These are phyloP conservation scores for Lucilia sericata DNA, from an alignment of 1,140 invertebrate genomes.

Conservation along the genomic window DNA sequence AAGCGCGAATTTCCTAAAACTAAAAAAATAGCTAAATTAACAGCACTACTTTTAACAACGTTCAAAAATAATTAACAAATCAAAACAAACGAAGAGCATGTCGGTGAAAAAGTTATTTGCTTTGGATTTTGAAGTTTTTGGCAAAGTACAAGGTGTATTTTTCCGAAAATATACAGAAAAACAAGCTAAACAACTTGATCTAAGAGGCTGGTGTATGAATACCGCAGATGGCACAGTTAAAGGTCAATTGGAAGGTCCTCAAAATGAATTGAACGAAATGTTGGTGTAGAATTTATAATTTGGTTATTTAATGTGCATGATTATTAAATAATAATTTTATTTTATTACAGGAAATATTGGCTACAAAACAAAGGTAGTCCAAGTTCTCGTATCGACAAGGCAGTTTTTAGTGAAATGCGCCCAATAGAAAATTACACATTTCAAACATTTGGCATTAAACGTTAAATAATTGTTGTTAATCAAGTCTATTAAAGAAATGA, in stretches of 20 bases:
- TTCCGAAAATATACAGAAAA: conserved; percentile 55
- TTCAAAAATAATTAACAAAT: too few species aligned
- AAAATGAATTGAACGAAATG: conserved; percentile 74
- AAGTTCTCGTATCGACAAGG: conserved; percentile 73
- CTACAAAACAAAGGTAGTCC: conserved; percentile 73
- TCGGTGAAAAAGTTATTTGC: conserved; percentile 47
- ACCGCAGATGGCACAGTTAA: conserved; percentile 74
- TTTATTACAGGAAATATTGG: conserved; percentile 67
- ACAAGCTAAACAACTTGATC: conserved; percentile 70
- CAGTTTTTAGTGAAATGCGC: conserved; percentile 68
- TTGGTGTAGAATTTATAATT: conserved; percentile 60
- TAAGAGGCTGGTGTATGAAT: conserved; percentile 81
- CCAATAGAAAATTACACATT: conserved; percentile 53
- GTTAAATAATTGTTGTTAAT: not conserved
- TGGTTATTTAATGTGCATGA: not conserved
- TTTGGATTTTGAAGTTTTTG: conserved; percentile 72
- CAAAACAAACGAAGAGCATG: conserved; percentile 11
- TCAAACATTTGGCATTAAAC: conserved; percentile 34
- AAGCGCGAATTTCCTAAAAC: too few species aligned
- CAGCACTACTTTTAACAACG: too few species aligned
- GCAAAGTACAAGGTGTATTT: conserved; percentile 71
- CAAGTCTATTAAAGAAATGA: too few species aligned
- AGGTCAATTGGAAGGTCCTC: conserved; percentile 75
- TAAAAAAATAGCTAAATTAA: too few species aligned
- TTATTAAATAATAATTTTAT: not conserved